These are phyloP conservation scores for Ictalurus punctatus DNA, from an alignment of 2,113 vertebrate species.

Conservation along the genomic window DNA sequence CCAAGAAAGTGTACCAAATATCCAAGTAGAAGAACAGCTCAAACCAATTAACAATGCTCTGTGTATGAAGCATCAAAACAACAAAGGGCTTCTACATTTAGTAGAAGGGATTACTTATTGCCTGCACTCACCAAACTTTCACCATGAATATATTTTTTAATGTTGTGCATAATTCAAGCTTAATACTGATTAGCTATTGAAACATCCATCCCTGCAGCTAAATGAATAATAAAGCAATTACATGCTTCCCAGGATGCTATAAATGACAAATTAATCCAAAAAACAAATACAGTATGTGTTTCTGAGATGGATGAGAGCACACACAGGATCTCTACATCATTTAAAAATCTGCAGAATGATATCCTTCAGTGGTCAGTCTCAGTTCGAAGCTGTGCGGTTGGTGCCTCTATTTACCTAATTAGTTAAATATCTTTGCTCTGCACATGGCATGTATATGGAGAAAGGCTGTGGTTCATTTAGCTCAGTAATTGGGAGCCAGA, in stretches of 20 bases:
- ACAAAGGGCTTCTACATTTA: not conserved
- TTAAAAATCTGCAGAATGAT: constrained; percentile 52
- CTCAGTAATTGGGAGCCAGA: constrained; percentile 64
- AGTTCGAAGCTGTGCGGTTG: not conserved
- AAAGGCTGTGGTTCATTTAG: constrained; percentile 69
- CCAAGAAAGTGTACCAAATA: not conserved
- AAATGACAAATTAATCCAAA: constrained; percentile 13
- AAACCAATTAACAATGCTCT: not conserved
- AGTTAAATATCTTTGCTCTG: constrained; percentile 62
- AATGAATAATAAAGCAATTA: constrained; percentile 39
- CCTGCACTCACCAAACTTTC: constrained; percentile 1
- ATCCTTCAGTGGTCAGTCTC: constrained; percentile 42
- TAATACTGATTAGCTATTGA: constrained; percentile 22
- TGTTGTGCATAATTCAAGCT: constrained; percentile 20
- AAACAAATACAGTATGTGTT: not conserved
- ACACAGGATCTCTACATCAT: constrained; percentile 38
- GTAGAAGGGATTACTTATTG: not conserved
- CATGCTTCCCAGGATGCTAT: constrained; percentile 3
- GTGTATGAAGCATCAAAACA: not conserved
- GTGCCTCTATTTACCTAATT: constrained; percentile 59
- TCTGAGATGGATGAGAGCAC: not conserved
- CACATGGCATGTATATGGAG: constrained; percentile 64
- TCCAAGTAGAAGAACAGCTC: not conserved
- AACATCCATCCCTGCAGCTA: constrained; percentile 29
- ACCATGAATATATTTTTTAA: not conserved